Evolutionary conservation across 2,797 vertebrate species (phyloP).

Genomic region (Notamacropus eugenii): DNA sequence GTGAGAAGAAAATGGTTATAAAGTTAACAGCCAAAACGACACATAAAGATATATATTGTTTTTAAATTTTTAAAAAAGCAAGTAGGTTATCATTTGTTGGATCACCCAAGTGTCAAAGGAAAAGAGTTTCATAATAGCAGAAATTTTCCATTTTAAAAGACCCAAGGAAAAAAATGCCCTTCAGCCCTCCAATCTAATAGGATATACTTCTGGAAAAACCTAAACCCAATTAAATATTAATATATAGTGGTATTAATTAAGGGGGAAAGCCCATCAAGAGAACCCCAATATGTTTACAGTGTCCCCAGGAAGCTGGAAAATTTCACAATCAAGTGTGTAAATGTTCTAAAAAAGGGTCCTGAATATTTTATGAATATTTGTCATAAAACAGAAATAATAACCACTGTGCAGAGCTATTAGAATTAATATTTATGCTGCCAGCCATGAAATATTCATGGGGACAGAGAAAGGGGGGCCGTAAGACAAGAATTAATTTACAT

Average conservation of each 20-base stretch:
- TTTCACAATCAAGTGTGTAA: conserved; percentile 90
- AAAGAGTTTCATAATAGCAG: conserved; percentile 74
- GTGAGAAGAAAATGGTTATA: conserved; percentile 50
- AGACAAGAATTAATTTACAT: conserved; percentile 91
- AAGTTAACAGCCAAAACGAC: conserved; percentile 57
- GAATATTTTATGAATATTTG: conserved; percentile 99
- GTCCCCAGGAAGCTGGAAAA: conserved; percentile 85
- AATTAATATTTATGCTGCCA: conserved; percentile 99
- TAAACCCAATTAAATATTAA: conserved; percentile 86
- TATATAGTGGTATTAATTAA: conserved; percentile 85
- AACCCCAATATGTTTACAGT: conserved; percentile 88
- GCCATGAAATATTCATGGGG: conserved; percentile 99
- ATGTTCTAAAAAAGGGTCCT: conserved; percentile 91
- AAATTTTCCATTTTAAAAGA: conserved; percentile 82
- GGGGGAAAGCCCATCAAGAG: conserved; percentile 85
- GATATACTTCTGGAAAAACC: conserved; percentile 81
- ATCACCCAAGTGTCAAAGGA: conserved; percentile 74
- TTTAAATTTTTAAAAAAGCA: conserved; percentile 72
- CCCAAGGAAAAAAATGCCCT: conserved; percentile 39
- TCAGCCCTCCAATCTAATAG: conserved; percentile 76
- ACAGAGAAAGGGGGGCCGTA: conserved; percentile 86
- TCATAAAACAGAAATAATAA: conserved; percentile 98
- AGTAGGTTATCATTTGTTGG: conserved; percentile 73
- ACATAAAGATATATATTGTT: conserved; percentile 44
- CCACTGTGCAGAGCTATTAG: conserved; percentile 97